phyloP scores from a whole-genome alignment of 2,113 vertebrate genomes.

The Hippocampus mohnikei region DNA sequence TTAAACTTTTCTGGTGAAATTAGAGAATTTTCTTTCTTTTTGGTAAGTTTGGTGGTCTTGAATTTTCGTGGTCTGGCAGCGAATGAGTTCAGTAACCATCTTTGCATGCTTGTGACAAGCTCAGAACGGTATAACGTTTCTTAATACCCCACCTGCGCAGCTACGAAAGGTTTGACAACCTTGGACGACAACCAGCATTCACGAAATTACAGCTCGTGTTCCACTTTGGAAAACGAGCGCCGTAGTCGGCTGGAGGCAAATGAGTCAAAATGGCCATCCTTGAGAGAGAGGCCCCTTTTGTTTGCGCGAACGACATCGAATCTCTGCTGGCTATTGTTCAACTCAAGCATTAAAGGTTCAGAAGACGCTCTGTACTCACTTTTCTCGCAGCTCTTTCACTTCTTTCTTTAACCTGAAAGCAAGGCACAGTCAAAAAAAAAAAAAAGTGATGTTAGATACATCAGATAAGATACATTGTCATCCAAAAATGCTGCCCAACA shows the following conservation, averaged over 20 bases:
- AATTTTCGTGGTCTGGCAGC: too few species aligned
- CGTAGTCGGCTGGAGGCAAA: neutral
- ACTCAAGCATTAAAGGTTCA: slow-evolving; percentile 38
- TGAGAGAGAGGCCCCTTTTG: slow-evolving; percentile 12
- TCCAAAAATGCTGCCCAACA: slow-evolving; percentile 25
- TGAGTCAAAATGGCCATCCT: neutral
- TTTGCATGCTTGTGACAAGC: neutral
- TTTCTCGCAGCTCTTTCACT: slow-evolving; percentile 84
- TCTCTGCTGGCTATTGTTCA: slow-evolving; percentile 41
- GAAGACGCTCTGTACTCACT: slow-evolving; percentile 80
- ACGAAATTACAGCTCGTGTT: neutral
- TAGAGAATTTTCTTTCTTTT: too few species aligned
- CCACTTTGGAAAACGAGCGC: neutral
- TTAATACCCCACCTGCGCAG: neutral
- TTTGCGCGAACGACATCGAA: slow-evolving; percentile 39
- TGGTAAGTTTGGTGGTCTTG: too few species aligned
- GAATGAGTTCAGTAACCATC: too few species aligned
- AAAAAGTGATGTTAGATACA: neutral
- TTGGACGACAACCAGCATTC: neutral
- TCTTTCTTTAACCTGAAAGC: slow-evolving; percentile 91
- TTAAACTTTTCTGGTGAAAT: too few species aligned
- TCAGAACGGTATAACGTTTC: neutral
- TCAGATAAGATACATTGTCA: neutral
- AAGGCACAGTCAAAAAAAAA: slow-evolving; percentile 29
- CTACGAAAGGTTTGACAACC: neutral